Conservation (phyloP, 2,113 vertebrate species). For the Zootoca vivipara region DNA sequence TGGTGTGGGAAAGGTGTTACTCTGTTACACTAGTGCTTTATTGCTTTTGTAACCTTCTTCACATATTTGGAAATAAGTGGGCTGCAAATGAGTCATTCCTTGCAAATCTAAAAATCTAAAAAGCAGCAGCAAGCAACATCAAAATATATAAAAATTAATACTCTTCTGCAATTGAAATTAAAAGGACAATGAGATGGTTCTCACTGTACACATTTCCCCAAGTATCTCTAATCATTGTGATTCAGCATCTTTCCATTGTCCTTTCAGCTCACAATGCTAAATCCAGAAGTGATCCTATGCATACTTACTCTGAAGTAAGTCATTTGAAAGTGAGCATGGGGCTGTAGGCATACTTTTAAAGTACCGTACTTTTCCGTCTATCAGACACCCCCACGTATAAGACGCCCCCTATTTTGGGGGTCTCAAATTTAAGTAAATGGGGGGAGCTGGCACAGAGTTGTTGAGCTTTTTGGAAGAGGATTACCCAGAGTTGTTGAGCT, state of each 20-base stretch:
- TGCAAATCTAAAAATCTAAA: no score
- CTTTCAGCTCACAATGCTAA: not conserved
- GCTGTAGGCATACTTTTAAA: no score
- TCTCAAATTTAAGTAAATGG: no score
- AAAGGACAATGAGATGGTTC: not conserved
- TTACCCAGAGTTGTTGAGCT: no score
- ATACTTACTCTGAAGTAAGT: not conserved
- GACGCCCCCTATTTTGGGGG: no score
- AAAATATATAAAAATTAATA: not conserved
- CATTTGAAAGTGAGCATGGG: not conserved
- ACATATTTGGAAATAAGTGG: not conserved
- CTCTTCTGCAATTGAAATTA: not conserved
- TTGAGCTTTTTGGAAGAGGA: no score
- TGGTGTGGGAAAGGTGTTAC: not conserved
- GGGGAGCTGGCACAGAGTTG: no score
- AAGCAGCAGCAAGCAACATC: not conserved
- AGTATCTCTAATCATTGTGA: not conserved
- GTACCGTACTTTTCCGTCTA: no score
- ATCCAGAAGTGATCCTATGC: not conserved
- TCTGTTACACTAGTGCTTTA: not conserved
- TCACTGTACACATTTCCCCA: not conserved
- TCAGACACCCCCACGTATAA: no score
- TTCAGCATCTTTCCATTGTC: no score
- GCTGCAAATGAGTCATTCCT: no score
- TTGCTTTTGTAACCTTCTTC: not conserved